Base-by-base conservation (phyloP, 1,140 invertebrate genomes). In the Reticulitermes speratus region DNA sequence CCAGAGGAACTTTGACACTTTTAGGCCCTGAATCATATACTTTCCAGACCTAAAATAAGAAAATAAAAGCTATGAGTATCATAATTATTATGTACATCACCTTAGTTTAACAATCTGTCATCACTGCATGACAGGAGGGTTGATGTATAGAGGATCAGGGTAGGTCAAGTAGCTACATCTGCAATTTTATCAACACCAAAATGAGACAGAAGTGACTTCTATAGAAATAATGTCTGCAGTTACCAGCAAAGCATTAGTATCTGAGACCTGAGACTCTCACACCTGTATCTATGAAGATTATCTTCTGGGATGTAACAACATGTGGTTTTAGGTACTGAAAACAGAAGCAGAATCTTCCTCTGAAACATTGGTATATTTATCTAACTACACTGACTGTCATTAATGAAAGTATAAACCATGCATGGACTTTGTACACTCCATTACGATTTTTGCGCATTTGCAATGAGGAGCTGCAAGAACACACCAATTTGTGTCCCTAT, bases 1-100 rank as follows among this genome's bases (percentile, higher is more conserved):
- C 92, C 48, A 98, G 88, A 14, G 97, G 97, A 90, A 94, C 96
- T 86, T 92, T 94, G 8, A 98, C 93, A 82, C 93, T 93, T 89
- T 95, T 95, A 14, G 97, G 97, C 75, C 96, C 97, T 87, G 96
- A 96, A 91, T 98, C 97, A 91, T 97, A 98, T 65, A 98, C 92
- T 90, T 95, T 95, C 97, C 97, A 98, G 89, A 95, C 95, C 95
- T 97, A 87, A 48, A 90, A 90, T 86, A 89, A 87, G 86, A 90
- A 88, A 86, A 88, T 38, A 87, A 87, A 83, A 84, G 30, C 45
- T 38, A 38, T 52, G 84, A 69, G 82, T 44, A 84, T 30, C 30
- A 82, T 83, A 84, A 85, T 83, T 30, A 30, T 75, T 44, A 48
- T 23, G 75, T 52, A 8, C 25, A 52, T 44, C 32, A 86, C 23